Percentiles rank a stretch among this genome's conserved stretches.
These are phyloP conservation scores for Notarius quadriscutis DNA, from an alignment of 2,113 vertebrate species.

Conservation along the genomic window DNA sequence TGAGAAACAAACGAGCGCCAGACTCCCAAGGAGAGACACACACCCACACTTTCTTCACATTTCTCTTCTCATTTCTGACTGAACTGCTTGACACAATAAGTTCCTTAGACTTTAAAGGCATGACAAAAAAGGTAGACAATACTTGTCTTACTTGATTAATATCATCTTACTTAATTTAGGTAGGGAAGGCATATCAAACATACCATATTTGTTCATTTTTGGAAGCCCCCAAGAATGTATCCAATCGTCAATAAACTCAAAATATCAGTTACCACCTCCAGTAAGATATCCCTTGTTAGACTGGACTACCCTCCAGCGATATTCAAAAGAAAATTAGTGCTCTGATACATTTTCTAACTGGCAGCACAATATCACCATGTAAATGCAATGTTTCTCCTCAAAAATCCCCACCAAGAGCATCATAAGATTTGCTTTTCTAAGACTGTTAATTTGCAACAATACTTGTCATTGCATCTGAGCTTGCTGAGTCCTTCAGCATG, in stretches of 20 bases:
- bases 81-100: slow-evolving; percentile 56
- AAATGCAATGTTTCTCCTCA: neutral
- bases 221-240: neutral
- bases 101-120: slow-evolving; percentile 67
- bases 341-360: no score
- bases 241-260: neutral
- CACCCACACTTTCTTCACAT: slow-evolving; percentile 66
- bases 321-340: neutral
- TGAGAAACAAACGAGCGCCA: slow-evolving; percentile 62
- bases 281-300: neutral
- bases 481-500: neutral
- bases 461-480: neutral
- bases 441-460: neutral
- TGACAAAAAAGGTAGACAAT: neutral
- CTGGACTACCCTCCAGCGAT: neutral
- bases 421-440: neutral
- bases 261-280: neutral
- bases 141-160: neutral
- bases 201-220: no score
- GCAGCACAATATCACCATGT: neutral
- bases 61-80: slow-evolving; percentile 66
- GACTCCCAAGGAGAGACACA: slow-evolving; percentile 47
- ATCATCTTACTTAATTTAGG: neutral
- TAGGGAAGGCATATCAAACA: neutral
- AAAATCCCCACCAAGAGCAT: neutral